These are phyloP conservation scores for Dicerorhinus sumatrensis DNA, from an alignment of 2,113 vertebrate species.

Conservation along the genomic window DNA sequence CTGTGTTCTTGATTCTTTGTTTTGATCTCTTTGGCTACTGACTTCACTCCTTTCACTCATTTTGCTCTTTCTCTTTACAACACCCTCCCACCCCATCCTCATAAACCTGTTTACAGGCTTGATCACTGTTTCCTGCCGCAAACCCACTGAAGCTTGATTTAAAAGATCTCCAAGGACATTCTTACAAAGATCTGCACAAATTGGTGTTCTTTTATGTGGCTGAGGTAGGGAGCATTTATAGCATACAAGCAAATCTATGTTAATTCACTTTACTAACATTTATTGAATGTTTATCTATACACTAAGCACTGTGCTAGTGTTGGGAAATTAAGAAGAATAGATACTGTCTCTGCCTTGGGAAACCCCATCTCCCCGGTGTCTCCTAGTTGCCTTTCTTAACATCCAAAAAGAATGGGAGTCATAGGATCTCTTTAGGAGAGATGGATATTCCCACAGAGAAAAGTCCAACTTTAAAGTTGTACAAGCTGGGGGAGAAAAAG, in stretches of 20 bases:
- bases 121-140: accelerated
- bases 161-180: not conserved
- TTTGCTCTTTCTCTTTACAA: not conserved
- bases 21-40: not conserved
- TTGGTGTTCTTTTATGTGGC: not conserved
- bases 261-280: not conserved
- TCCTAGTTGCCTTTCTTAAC: not conserved
- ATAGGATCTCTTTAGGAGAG: not conserved
- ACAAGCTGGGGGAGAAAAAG: not conserved
- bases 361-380: accelerated
- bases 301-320: not conserved
- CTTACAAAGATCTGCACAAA: not conserved
- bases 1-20: not conserved
- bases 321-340: constrained; percentile 1
- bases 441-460: not conserved
- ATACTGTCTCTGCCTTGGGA: not conserved
- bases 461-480: not conserved
- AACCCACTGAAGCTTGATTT: not conserved
- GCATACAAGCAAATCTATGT: not conserved
- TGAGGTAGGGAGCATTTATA: too few species aligned
- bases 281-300: not conserved
- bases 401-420: not conserved
- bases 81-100: not conserved
- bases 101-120: not conserved
- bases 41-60: not conserved